Evolutionary conservation across 2,797 vertebrate species (phyloP), one percentile per base, ranked within the genome.

Genomic region (Momotus momota): DNA sequence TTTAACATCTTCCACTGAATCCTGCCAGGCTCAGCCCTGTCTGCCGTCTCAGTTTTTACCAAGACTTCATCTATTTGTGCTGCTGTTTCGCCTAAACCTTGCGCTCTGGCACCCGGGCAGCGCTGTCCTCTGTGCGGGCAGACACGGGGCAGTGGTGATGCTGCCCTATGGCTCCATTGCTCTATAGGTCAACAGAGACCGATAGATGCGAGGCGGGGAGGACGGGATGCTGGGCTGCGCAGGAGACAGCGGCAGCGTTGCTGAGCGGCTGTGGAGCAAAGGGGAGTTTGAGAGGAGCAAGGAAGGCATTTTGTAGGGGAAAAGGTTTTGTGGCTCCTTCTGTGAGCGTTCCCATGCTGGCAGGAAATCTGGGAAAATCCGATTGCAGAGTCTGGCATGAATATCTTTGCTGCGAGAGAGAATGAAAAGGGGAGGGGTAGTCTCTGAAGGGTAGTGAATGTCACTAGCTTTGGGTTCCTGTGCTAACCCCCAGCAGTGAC

Each of bases 131-230:
- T 55, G 7, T 2, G 60, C 22, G 65, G 41, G 35, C 22, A 33
- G 58, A 10, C 31, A 25, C 41, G 13, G n/a, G 65, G n/a, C n/a
- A 67, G n/a, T 18, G 11, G 23, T 8, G 21, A 25, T 2, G 64
- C 57, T 64, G 65, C 48, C 7, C 48, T 49, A 38, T 1, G 20
- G 1, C 0, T 4, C 22, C 48, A 9, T 67, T 6, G 0, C 2
- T 12, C 5, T 31, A 29, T 3, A 33, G 69, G 61, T 65, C 38
- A 0, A 0, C 14, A 3, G 0, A 6, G 33, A 1, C 7, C 3
- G 72, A 12, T 1, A 10, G 52, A 51, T 13, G 11, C 2, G 2
- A 18, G 14, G 22, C 6, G 14, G 48, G 74, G 31, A n/a, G 75
- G 65, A n/a, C 25, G 19, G 2, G 73, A 11, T 2, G 1, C 66